Base-by-base conservation (phyloP, 2,797 vertebrate genomes). In the Varecia variegata region DNA sequence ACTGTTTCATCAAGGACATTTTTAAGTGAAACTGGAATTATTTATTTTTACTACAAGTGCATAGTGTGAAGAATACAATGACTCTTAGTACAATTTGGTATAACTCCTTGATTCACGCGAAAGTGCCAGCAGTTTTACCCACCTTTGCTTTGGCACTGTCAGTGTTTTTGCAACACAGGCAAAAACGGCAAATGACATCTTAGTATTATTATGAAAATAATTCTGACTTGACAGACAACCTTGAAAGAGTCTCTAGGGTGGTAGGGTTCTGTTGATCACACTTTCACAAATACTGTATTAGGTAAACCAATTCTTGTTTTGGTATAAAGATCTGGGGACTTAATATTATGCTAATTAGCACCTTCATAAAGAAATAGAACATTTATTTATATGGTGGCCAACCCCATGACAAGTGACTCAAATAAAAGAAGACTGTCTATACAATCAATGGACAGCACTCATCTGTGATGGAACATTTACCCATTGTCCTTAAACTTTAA, bases 141-240 rank as follows among this genome's bases (percentile, higher is more conserved):
- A 90, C 10, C 60, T 84, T 65, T 96, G 56, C 15, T 86, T 52
- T 76, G 74, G 35, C 9, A 85, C 15, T 20, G 82, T 79, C 40
- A 77, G 15, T 89, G 43, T 35, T 92, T 96, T 60, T 43, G 21
- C 17, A 87, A 62, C 67, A 92, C 17, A 77, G 13, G 45, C 30
- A n/a, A 50, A 52, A 84, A 93, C 73, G 32, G 18, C 7, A 88
- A 92, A 86, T 43, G 18, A 40, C 23, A 67, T 54, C 77, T 88
- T 88, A 95, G 38, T 80, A 88, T 40, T 87, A 84, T 74, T 88
- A 85, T 68, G 71, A 94, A 95, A 80, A 50, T 70, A 88, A 94
- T 74, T 88, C 32, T 81, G 23, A 62, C n/a, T 60, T 73, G 25
- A 43, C 7, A 90, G n/a, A 71, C 27, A 70, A 60, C 13, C 47